Evolutionary conservation across 2,888 invertebrate genomes (phyloP).

Genomic region (Tachina lurida): DNA sequence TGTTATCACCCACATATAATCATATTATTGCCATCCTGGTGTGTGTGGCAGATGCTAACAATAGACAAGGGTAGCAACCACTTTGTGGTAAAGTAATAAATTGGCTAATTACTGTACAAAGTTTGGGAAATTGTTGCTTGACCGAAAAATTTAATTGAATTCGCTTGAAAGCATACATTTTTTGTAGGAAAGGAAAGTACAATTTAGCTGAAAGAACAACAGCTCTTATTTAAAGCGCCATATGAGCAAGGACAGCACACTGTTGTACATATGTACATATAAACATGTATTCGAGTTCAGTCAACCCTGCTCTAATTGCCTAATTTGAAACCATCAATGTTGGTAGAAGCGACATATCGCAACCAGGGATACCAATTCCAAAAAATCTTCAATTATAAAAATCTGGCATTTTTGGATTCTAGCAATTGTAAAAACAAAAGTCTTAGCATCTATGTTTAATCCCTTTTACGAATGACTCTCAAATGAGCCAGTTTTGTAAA

Average conservation of each 20-base stretch:
- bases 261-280: neutral
- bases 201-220: constrained; percentile 16
- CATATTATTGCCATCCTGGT: constrained; percentile 46
- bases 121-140: constrained; percentile 79
- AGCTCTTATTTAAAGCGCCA: neutral
- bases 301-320: constrained; percentile 62
- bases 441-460: no score
- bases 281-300: constrained; percentile 47
- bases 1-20: constrained; percentile 61
- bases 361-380: neutral
- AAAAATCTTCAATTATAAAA: no score
- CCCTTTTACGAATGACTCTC: no score
- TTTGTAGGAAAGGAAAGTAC: neutral
- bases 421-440: no score
- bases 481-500: no score
- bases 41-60: constrained; percentile 23
- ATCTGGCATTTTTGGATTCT: no score
- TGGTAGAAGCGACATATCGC: constrained; percentile 21
- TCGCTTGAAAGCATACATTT: constrained; percentile 71
- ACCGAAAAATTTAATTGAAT: constrained; percentile 79
- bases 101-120: constrained; percentile 81
- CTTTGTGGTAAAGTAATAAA: constrained; percentile 68
- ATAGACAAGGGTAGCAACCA: constrained; percentile 41
- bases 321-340: constrained; percentile 17
- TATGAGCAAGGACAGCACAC: neutral